Conservation (phyloP, 2,888 invertebrate species). For the Tuta absoluta region DNA sequence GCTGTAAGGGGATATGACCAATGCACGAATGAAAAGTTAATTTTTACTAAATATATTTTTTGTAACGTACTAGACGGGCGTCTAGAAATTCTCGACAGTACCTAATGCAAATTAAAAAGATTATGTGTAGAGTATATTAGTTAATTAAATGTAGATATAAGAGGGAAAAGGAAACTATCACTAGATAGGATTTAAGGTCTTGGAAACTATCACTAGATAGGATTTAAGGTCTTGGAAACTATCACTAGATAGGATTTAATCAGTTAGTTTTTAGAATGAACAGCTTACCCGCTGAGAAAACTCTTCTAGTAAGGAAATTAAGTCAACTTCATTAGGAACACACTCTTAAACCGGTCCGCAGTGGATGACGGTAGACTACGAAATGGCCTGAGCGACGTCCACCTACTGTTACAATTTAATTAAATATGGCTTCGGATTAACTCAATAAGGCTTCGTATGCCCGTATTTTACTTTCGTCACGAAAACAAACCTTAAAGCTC, state of each 20-base stretch:
- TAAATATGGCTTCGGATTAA: slow-evolving; percentile 81
- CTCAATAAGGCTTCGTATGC: slow-evolving; percentile 72
- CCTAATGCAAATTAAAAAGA: background rate
- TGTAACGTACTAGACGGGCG: background rate
- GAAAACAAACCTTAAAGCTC: slow-evolving; percentile 12
- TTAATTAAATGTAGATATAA: background rate
- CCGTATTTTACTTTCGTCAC: slow-evolving; percentile 57
- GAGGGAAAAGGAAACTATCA: background rate
- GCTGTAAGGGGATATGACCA: background rate
- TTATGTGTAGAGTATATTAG: background rate
- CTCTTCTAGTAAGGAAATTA: slow-evolving; percentile 32
- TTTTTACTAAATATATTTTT: background rate
- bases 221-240: background rate
- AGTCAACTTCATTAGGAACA: slow-evolving; percentile 38
- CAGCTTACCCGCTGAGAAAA: slow-evolving; percentile 36
- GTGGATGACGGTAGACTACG: slow-evolving; percentile 53
- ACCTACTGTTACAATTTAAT: slow-evolving; percentile 75
- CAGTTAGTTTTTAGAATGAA: slow-evolving; percentile 10
- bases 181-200: too few species aligned
- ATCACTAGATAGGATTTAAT: slow-evolving; percentile 2
- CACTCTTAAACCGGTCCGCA: slow-evolving; percentile 50
- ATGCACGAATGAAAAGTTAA: background rate
- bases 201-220: background rate
- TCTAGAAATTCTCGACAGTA: background rate
- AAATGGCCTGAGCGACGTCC: slow-evolving; percentile 63